Conservation (phyloP, 1,140 invertebrate species). For the Ostrea edulis region DNA sequence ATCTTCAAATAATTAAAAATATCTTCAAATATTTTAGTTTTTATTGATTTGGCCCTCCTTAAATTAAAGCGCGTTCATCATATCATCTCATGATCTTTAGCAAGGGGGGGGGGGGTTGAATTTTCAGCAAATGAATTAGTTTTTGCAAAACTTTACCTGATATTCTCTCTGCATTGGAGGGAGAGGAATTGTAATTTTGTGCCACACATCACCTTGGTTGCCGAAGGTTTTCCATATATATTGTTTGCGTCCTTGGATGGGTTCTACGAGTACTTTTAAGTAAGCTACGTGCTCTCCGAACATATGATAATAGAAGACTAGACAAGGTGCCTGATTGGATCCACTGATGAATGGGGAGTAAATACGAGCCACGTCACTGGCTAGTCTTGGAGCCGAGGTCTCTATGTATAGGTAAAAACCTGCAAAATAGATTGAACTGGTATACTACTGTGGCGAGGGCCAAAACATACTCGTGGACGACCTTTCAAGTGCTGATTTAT, state of each 20-base stretch:
- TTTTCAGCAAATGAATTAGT: no score
- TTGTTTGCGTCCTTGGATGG: not conserved
- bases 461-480: no score
- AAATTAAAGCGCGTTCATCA: no score
- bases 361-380: not conserved
- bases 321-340: slow-evolving; percentile 54
- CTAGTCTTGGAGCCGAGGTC: not conserved
- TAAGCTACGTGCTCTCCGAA: slow-evolving; percentile 65
- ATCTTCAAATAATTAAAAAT: no score
- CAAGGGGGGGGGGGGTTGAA: no score
- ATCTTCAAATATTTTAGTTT: no score
- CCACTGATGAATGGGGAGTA: slow-evolving; percentile 10
- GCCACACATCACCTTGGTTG: slow-evolving; percentile 10
- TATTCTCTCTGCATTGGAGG: slow-evolving; percentile 19
- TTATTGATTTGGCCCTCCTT: no score
- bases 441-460: not conserved
- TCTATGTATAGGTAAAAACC: slow-evolving; percentile 24
- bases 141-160: not conserved
- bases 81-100: no score
- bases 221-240: not conserved
- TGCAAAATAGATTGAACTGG: not conserved
- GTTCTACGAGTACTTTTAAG: not conserved
- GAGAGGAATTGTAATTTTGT: not conserved
- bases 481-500: no score
- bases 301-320: slow-evolving; percentile 74